Evolutionary conservation across 2,113 vertebrate genomes (phyloP).

Genomic region (Silurus glanis): DNA sequence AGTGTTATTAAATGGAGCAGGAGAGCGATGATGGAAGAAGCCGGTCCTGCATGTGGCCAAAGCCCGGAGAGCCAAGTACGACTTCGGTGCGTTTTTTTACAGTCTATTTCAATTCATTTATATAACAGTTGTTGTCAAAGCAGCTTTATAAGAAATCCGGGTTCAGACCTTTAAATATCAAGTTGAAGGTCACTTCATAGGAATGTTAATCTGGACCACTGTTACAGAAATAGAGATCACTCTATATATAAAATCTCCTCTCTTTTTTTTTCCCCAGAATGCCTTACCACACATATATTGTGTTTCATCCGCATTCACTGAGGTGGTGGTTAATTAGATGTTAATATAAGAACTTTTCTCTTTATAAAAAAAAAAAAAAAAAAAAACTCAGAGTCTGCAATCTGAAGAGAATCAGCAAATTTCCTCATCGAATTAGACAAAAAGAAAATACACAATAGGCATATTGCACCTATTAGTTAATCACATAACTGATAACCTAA

Average conservation of each 20-base stretch:
- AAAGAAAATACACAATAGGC: background rate
- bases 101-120: background rate
- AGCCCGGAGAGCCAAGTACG: slow-evolving; percentile 3
- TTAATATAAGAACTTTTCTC: background rate
- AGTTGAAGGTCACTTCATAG: background rate
- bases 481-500: background rate
- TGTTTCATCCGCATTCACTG: background rate
- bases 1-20: slow-evolving; percentile 26
- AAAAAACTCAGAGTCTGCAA: background rate
- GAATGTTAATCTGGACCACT: background rate
- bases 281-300: background rate
- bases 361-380: no score
- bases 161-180: background rate
- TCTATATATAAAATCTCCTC: background rate
- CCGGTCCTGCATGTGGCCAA: slow-evolving; percentile 14
- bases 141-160: background rate
- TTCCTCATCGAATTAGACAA: background rate
- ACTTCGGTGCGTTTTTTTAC: slow-evolving; percentile 1
- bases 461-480: background rate
- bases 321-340: background rate
- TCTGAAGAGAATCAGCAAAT: background rate
- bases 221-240: no score
- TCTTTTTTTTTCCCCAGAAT: background rate
- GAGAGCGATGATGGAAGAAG: slow-evolving; percentile 16
- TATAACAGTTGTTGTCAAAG: background rate